A percentile compares a stretch with the other conserved stretches of the same genome.
phyloP scores from a whole-genome alignment of 2,113 vertebrate species.

The Aegithalos caudatus region DNA sequence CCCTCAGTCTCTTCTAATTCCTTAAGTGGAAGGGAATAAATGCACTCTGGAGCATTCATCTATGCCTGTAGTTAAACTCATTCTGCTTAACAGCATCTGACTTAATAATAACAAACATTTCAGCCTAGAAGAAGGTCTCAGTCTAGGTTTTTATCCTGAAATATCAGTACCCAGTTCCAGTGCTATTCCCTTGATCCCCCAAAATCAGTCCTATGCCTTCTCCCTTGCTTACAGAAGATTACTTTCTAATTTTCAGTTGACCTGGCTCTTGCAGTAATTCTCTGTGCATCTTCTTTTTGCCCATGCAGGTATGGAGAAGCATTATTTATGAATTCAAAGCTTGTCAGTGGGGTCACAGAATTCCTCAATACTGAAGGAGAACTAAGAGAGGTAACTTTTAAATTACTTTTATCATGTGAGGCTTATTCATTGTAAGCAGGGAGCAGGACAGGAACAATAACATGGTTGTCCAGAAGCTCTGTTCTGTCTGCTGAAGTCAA shows the following conservation, averaged over 20 bases:
- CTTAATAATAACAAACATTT: neutral
- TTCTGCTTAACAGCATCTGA: neutral
- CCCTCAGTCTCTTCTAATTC: neutral
- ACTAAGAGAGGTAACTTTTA: constrained; percentile 86
- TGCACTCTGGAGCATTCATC: neutral
- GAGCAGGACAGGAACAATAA: neutral
- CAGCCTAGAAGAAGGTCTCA: neutral
- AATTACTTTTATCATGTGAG: neutral
- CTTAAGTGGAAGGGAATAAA: neutral
- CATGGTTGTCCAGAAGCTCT: rapidly evolving
- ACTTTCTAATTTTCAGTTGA: neutral
- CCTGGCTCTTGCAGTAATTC: neutral
- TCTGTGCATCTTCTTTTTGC: constrained; percentile 10
- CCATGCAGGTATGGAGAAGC: constrained; percentile 91
- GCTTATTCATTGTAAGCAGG: neutral
- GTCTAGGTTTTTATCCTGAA: neutral
- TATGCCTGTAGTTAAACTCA: neutral
- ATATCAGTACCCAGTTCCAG: neutral
- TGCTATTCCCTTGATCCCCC: neutral
- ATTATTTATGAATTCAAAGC: constrained; percentile 96
- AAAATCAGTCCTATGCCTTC: neutral
- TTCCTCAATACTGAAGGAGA: constrained; percentile 93
- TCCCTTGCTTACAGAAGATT: neutral
- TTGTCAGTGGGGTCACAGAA: constrained; percentile 96
- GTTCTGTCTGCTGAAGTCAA: neutral